These are phyloP conservation scores for Lycocorax pyrrhopterus DNA, from an alignment of 2,113 vertebrate genomes.

Conservation along the genomic window DNA sequence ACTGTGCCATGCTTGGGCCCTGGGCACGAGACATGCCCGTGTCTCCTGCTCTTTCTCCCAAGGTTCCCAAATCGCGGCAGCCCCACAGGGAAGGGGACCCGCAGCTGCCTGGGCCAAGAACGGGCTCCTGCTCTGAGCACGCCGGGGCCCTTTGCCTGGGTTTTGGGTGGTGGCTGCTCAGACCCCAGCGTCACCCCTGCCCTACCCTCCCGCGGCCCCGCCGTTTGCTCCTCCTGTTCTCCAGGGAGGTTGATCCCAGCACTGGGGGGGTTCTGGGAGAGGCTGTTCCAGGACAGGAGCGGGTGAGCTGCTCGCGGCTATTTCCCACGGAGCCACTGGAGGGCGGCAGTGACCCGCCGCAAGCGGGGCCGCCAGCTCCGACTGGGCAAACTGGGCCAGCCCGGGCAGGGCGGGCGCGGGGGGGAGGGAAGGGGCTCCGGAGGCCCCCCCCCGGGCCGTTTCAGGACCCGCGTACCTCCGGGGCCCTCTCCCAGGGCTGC, in stretches of 20 bases:
- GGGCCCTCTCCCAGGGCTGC: neutral
- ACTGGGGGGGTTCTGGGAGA: accelerated
- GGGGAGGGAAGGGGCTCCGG: neutral
- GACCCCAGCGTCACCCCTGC: accelerated
- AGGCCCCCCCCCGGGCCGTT: accelerated
- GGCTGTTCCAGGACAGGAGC: accelerated
- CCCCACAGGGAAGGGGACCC: accelerated
- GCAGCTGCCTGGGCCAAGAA: neutral
- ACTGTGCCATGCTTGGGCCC: neutral
- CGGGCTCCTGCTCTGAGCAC: neutral
- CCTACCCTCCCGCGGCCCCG: neutral
- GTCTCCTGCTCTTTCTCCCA: neutral
- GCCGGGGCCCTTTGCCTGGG: accelerated
- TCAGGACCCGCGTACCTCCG: neutral
- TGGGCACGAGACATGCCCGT: accelerated
- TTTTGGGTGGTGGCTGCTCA: neutral
- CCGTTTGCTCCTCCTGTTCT: neutral
- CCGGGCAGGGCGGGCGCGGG: too few relatives aligned
- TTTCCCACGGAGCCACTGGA: neutral
- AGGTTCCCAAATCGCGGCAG: neutral
- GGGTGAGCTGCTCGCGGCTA: neutral
- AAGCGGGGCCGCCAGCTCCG: neutral
- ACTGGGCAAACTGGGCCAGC: neutral
- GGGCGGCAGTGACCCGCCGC: conserved; percentile 11
- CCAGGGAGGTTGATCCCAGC: neutral